phyloP scores from a whole-genome alignment of 2,888 invertebrate species.

The Acanthopleura granulata region DNA sequence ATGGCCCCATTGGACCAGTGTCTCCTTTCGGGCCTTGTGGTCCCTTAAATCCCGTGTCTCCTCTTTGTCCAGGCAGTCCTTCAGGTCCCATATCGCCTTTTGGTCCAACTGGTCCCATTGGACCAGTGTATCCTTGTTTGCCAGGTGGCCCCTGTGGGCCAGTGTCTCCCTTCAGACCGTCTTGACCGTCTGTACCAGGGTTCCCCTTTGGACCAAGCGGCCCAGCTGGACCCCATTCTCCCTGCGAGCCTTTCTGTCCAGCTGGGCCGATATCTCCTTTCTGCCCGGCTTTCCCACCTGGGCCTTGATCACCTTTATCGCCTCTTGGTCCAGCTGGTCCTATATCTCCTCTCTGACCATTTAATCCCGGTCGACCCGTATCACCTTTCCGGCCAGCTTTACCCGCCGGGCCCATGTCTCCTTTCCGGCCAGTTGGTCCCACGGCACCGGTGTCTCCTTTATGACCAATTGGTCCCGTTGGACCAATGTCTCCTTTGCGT shows the following conservation, averaged over 20 bases:
- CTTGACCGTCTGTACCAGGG: conserved; percentile 17
- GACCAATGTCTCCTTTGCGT: conserved; percentile 18
- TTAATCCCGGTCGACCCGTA: conserved; percentile 19
- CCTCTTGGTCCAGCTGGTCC: conserved; percentile 23
- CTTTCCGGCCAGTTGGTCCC: conserved; percentile 24
- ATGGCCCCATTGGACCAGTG: conserved; percentile 14
- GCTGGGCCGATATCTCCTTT: conserved; percentile 16
- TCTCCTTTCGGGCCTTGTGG: conserved; percentile 23
- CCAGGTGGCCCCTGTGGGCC: too few species aligned
- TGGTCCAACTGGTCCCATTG: too few species aligned
- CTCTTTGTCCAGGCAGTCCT: too few species aligned
- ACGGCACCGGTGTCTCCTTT: conserved; percentile 23
- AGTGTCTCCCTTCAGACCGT: conserved; percentile 21
- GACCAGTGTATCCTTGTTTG: too few species aligned
- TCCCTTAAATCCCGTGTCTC: neutral
- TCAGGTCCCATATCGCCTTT: too few species aligned
- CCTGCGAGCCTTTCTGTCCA: conserved; percentile 22
- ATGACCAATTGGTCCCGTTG: conserved; percentile 21
- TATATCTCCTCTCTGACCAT: conserved; percentile 6
- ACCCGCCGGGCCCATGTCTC: conserved; percentile 25
- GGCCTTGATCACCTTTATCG: conserved; percentile 20
- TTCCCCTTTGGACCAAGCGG: conserved; percentile 19
- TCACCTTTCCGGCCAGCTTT: conserved; percentile 22
- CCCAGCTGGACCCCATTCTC: conserved; percentile 8
- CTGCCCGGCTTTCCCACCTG: conserved; percentile 22